Evolutionary conservation across 2,113 vertebrate species (phyloP), one percentile per base, ranked within the genome.

Genomic region (Menidia beryllina): DNA sequence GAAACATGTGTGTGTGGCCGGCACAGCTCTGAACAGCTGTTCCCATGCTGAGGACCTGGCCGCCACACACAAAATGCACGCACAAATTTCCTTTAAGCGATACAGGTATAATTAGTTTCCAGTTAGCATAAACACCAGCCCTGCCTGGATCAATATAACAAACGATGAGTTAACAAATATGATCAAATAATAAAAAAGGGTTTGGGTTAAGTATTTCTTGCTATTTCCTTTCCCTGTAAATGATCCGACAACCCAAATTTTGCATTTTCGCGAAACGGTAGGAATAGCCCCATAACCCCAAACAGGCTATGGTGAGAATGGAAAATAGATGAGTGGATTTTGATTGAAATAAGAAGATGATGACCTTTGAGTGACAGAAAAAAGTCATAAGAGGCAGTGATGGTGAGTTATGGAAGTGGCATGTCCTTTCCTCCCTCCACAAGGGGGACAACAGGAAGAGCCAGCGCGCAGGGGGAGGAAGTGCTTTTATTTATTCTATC

Each of bases 1-100:
- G 89, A 91, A 78, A 88, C 92, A 93, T 92, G 93, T 93, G 91
- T 91, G 92, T 92, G 92, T 91, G 91, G 91, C 87, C 84, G 60
- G 82, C 45, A 19, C 84, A 86, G 75, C 89, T 90, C 87, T 48
- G 74, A 93, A 91, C 91, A 93, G 91, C 91, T 93, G 91, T 91
- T 92, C 82, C 77, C 89, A 91, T 83, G 77, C 78, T 88, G 88
- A 87, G 83, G 67, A 81, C 34, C 78, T 71, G 67, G 84, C 75
- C 61, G 30, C 75, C 77, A 57, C 73, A 72, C 80, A 74, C 64
- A 56, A 58, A 69, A 59, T 65, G 66, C 75, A 77, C 72, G 21
- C 39, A 66, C 26, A 79, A 12, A 59, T 45, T 43, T 57, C 30
- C 61, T 68, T 30, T 68, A 68, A 85, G 72, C 43, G 47, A 63